These are phyloP conservation scores for Rhinichthys klamathensis DNA, from an alignment of 2,113 vertebrate species.

Conservation along the genomic window DNA sequence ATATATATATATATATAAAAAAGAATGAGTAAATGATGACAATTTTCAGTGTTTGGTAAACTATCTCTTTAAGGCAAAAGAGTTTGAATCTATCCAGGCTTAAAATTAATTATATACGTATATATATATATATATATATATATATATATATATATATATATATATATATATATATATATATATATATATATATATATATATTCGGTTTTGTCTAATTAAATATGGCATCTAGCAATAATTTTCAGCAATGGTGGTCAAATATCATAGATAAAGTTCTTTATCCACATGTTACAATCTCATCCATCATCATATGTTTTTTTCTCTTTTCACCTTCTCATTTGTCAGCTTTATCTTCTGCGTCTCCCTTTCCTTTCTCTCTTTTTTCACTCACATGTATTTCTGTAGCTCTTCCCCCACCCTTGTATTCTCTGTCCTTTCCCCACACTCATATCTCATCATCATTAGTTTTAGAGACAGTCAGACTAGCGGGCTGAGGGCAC, in stretches of 20 bases:
- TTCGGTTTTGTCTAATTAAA: not conserved
- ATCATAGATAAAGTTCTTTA: slow-evolving; percentile 53
- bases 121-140: too few relatives aligned
- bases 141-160: too few relatives aligned
- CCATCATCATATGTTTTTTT: slow-evolving; percentile 1
- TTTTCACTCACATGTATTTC: slow-evolving; percentile 56
- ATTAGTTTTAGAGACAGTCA: slow-evolving; percentile 68
- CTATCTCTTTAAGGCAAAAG: too few relatives aligned
- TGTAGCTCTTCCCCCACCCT: slow-evolving; percentile 24
- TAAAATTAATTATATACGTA: too few relatives aligned
- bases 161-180: too few relatives aligned
- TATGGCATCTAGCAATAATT: slow-evolving; percentile 1
- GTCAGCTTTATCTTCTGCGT: not conserved
- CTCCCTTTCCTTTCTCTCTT: slow-evolving; percentile 40
- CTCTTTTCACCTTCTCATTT: slow-evolving; percentile 12
- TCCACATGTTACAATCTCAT: not conserved
- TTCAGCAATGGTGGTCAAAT: slow-evolving; percentile 26
- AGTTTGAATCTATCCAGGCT: too few relatives aligned
- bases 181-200: too few relatives aligned
- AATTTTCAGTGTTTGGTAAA: too few relatives aligned
- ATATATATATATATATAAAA: too few relatives aligned
- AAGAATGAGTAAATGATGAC: too few relatives aligned
- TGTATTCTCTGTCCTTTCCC: slow-evolving; percentile 42
- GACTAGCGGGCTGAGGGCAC: slow-evolving; percentile 59
- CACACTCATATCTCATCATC: slow-evolving; percentile 68